phyloP scores from a whole-genome alignment of 2,888 invertebrate genomes.

The Tuta absoluta region DNA sequence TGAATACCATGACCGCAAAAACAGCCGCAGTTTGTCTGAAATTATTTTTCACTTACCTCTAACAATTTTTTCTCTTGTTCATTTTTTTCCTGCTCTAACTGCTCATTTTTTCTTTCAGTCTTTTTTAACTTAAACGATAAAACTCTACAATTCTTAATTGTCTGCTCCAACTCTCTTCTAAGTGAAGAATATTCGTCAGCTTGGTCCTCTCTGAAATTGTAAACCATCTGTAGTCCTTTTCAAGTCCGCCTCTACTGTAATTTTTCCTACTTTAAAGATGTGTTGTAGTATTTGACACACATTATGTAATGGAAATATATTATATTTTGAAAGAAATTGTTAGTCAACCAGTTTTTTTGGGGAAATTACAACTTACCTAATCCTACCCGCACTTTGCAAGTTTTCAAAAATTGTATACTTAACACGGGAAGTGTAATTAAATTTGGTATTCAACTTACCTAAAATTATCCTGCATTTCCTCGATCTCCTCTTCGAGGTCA shows the following conservation, averaged over 20 bases:
- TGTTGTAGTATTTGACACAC: neutral
- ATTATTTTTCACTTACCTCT: slow-evolving; percentile 52
- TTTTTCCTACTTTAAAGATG: neutral
- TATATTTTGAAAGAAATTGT: too few species aligned
- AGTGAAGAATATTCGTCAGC: slow-evolving; percentile 97
- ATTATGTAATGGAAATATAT: too few species aligned
- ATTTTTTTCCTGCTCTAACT: slow-evolving; percentile 92
- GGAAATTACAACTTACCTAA: too few species aligned
- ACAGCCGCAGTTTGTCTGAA: neutral
- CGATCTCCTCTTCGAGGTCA: slow-evolving; percentile 98
- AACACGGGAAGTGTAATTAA: too few species aligned
- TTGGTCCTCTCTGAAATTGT: slow-evolving; percentile 92
- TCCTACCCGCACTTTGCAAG: too few species aligned
- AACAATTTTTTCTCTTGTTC: slow-evolving; percentile 86
- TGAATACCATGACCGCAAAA: neutral
- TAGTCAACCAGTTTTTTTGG: too few species aligned
- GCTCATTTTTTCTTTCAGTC: slow-evolving; percentile 93
- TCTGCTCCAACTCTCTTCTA: slow-evolving; percentile 97
- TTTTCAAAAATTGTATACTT: too few species aligned
- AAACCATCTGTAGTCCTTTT: neutral
- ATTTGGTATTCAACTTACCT: slow-evolving; percentile 80
- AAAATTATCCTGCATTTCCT: slow-evolving; percentile 99
- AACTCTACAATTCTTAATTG: slow-evolving; percentile 98
- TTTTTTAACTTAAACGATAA: slow-evolving; percentile 98
- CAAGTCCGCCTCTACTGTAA: neutral